These are phyloP conservation scores for Phyllopteryx taeniolatus DNA, from an alignment of 2,113 vertebrate genomes.

Conservation along the genomic window DNA sequence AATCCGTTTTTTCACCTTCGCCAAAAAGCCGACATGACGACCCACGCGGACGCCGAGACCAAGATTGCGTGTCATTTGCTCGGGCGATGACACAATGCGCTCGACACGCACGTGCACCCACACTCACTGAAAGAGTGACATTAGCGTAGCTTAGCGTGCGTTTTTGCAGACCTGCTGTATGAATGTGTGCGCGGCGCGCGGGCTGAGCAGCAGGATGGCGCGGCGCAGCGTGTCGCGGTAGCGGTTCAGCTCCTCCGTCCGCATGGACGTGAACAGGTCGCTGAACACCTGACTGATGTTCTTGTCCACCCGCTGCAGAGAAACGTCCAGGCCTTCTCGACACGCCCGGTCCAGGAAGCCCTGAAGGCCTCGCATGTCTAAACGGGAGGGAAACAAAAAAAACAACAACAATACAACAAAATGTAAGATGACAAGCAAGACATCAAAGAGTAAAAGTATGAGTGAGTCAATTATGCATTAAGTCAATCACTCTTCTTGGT, in stretches of 20 bases:
- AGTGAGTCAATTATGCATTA: too few species aligned
- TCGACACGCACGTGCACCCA: too few species aligned
- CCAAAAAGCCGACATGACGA: neutral
- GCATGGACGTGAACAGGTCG: constrained; percentile 94
- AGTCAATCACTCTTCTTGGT: neutral
- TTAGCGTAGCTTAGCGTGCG: too few species aligned
- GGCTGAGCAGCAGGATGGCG: constrained; percentile 90
- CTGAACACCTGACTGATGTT: constrained; percentile 94
- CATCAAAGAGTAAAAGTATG: neutral
- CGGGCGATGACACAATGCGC: neutral
- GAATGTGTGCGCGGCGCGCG: constrained; percentile 87
- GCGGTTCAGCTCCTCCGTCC: constrained; percentile 91
- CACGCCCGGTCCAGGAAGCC: constrained; percentile 92
- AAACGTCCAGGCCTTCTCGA: constrained; percentile 88
- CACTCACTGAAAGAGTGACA: too few species aligned
- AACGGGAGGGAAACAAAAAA: neutral
- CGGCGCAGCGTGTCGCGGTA: constrained; percentile 91
- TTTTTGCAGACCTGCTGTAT: constrained; percentile 84
- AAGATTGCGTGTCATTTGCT: neutral
- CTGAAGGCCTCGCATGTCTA: constrained; percentile 95
- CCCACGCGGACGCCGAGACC: neutral
- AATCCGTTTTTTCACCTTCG: neutral
- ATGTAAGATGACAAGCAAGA: neutral
- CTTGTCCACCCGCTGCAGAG: constrained; percentile 90
- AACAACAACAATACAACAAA: neutral